Percentiles rank a stretch among this genome's conserved stretches.
Conservation (phyloP, 2,888 invertebrate species). For the Brachypterus glaber region DNA sequence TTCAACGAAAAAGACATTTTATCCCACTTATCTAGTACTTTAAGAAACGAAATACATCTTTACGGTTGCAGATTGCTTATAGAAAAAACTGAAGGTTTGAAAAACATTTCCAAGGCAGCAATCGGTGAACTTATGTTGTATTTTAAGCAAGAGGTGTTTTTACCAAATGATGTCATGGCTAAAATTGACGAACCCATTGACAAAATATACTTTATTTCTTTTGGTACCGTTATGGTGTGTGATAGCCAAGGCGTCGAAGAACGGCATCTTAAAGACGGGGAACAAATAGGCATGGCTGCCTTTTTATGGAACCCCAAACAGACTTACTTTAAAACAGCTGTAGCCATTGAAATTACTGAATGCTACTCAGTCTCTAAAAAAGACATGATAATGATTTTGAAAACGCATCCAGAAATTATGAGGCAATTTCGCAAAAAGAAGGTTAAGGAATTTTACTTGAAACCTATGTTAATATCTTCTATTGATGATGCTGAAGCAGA, state of each 20-base stretch:
- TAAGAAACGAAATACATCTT: conserved; percentile 40
- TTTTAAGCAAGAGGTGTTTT: conserved; percentile 38
- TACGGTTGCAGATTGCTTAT: conserved; percentile 42
- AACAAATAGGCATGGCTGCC: conserved; percentile 38
- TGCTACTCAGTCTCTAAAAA: conserved; percentile 28
- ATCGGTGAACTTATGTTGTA: conserved; percentile 37
- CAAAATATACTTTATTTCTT: conserved; percentile 45
- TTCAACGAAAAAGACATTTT: conserved; percentile 42
- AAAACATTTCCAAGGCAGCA: conserved; percentile 35
- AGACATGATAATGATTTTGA: conserved; percentile 27
- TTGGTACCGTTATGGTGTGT: conserved; percentile 42
- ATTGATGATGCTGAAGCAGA: no score
- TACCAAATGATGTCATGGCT: conserved; percentile 42
- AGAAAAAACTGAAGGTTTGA: conserved; percentile 41
- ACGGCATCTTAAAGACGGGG: conserved; percentile 46
- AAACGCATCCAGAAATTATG: conserved; percentile 32
- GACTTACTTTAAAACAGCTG: conserved; percentile 17
- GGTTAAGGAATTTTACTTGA: conserved; percentile 33
- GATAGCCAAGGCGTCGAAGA: conserved; percentile 43
- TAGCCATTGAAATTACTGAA: conserved; percentile 34
- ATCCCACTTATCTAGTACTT: conserved; percentile 31
- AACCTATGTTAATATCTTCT: no score
- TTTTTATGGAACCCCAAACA: conserved; percentile 19
- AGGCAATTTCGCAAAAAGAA: conserved; percentile 37
- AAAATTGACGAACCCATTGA: conserved; percentile 36